phyloP scores from a whole-genome alignment of 2,797 vertebrate species.

The Enteromius treurensis region DNA sequence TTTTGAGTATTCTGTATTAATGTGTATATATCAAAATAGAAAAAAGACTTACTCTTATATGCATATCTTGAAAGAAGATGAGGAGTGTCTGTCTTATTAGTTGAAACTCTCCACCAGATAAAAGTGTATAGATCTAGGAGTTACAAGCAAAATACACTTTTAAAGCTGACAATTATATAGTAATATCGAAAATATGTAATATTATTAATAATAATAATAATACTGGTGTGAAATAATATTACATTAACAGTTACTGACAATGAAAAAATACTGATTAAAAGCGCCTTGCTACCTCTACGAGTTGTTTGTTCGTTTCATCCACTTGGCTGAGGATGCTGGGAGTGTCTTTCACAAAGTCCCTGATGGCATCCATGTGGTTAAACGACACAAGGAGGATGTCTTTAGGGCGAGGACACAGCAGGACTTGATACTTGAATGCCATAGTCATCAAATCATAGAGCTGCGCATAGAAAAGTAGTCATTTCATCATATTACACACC shows the following conservation, averaged over 20 bases:
- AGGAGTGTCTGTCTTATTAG: conserved; percentile 95
- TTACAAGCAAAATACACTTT: conserved; percentile 32
- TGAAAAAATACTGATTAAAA: background rate
- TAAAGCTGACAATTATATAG: background rate
- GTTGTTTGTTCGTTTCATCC: conserved; percentile 88
- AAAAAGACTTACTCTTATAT: conserved; percentile 88
- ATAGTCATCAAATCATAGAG: conserved; percentile 99
- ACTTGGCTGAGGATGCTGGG: conserved; percentile 90
- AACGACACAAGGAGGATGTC: conserved; percentile 94
- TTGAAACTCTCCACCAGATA: conserved; percentile 92
- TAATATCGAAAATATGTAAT: background rate
- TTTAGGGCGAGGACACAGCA: conserved; percentile 91
- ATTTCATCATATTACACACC: conserved; percentile 55
- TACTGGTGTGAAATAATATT: background rate
- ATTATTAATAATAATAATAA: background rate
- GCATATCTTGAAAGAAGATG: conserved; percentile 98
- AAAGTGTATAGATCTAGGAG: conserved; percentile 82
- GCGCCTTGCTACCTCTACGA: conserved; percentile 81
- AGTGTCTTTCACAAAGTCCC: conserved; percentile 89
- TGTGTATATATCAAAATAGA: background rate
- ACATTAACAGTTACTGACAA: background rate
- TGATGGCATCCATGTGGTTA: conserved; percentile 97
- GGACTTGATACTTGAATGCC: conserved; percentile 98
- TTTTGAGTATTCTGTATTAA: background rate
- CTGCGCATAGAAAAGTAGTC: conserved; percentile 69